Percentiles rank a stretch among this genome's conserved stretches.
phyloP scores from a whole-genome alignment of 2,113 vertebrate species.

The Rhinolophus ferrumequinum region DNA sequence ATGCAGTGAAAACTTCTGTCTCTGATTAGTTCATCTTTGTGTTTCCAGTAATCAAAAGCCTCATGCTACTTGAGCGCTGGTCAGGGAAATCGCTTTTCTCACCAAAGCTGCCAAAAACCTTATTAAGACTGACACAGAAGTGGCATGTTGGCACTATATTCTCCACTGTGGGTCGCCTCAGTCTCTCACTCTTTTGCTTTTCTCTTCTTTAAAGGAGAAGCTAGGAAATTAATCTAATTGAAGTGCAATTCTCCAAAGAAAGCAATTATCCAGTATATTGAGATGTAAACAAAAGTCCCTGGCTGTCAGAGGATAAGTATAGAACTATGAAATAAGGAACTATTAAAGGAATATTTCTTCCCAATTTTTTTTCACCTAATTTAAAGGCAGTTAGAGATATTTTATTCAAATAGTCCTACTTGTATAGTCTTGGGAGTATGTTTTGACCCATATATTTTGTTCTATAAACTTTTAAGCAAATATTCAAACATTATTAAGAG shows the following conservation, averaged over 20 bases:
- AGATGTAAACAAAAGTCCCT: slow-evolving; percentile 41
- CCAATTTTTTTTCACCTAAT: not conserved
- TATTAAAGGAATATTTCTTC: slow-evolving; percentile 9
- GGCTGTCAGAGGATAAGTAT: not conserved
- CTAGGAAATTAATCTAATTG: slow-evolving; percentile 60
- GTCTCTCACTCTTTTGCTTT: not conserved
- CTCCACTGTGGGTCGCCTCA: not conserved
- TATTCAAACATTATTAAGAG: not conserved
- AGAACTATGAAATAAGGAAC: not conserved
- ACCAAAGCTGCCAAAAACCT: slow-evolving; percentile 50
- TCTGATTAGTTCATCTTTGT: slow-evolving; percentile 23
- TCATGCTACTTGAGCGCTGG: not conserved
- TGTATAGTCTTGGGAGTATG: not conserved
- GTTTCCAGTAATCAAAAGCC: slow-evolving; percentile 20
- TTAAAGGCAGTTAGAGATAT: not conserved
- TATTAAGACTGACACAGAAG: slow-evolving; percentile 39
- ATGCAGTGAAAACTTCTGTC: not conserved
- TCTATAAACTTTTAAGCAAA: not conserved
- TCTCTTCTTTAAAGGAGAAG: slow-evolving; percentile 46
- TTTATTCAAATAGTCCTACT: slow-evolving; percentile 38
- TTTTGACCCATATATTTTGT: slow-evolving; percentile 29
- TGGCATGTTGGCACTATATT: not conserved
- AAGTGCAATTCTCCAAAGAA: slow-evolving; percentile 42
- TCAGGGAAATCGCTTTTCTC: slow-evolving; percentile 58
- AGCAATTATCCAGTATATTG: not conserved